Base-by-base conservation (phyloP, 2,113 vertebrate species). In the Poeciliopsis occidentalis region DNA sequence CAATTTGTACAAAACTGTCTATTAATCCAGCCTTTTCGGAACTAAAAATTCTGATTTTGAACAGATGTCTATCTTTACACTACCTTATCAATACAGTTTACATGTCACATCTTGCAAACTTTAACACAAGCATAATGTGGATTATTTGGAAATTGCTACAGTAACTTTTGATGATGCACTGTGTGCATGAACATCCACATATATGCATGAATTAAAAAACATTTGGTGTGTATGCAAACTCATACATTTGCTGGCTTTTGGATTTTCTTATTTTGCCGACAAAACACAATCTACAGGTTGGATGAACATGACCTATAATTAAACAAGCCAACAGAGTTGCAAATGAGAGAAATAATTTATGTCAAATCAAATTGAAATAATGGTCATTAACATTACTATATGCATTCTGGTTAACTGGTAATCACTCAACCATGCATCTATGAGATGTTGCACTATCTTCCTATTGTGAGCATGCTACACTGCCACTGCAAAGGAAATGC, bases 321-420 rank as follows among this genome's bases (percentile, higher is more conserved):
- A 64, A 0, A 67, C 65, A 19, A 54, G 67, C 41, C n/a, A 22
- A 37, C 34, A 44, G 29, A 67, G 37, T 30, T 72, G 62, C 62
- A 37, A 51, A 71, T 73, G 44, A 81, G 69, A 82, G 29, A 34
- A 78, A 73, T 74, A 71, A 77, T 75, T 83, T 60, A 78, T 37
- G 44, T 81, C 63, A 70, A 70, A 32, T 61, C 29, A 60, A 32
- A 70, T 34, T 76, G 64, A 73, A 75, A 67, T 78, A 74, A 76
- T 7, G 63, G 62, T 15, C 31, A 15, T 83, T 79, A 60, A 63
- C 74, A 79, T 13, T 30, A 57, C 64, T 66, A 60, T 70, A 71
- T 78, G 86, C 70, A 72, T 73, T 30, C 22, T 72, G 66, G n/a
- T 64, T 70, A 89, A 76, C 85, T 78, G n/a, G 60, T 80, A 86